phyloP scores from a whole-genome alignment of 2,797 vertebrate genomes.

The Urophycis tenuis region DNA sequence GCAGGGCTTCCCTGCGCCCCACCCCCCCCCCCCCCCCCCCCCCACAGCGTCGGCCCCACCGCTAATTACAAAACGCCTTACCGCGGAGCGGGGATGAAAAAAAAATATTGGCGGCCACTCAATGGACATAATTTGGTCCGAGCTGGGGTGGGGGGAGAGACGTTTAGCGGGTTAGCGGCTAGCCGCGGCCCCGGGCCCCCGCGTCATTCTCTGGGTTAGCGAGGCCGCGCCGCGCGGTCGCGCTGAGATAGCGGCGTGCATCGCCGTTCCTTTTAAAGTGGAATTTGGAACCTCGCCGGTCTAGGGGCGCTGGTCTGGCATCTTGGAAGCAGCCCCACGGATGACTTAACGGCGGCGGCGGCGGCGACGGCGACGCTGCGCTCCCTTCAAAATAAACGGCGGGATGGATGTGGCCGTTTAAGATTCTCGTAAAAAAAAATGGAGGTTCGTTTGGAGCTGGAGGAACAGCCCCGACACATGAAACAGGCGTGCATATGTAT shows the following conservation, averaged over 20 bases:
- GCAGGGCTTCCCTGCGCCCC: conserved; percentile 45
- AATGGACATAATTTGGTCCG: conserved; percentile 65
- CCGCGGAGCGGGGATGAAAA: conserved; percentile 52
- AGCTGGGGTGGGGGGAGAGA: conserved; percentile 53
- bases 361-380: too few relatives aligned
- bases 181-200: conserved; percentile 11
- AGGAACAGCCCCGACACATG: conserved; percentile 40
- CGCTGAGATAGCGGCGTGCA: conserved; percentile 39
- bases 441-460: conserved; percentile 31
- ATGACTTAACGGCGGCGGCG: too few relatives aligned
- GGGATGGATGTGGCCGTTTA: conserved; percentile 41
- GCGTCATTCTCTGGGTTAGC: conserved; percentile 40
- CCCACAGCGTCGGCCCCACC: conserved; percentile 62
- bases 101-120: conserved; percentile 48
- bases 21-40: too few relatives aligned
- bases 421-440: conserved; percentile 51
- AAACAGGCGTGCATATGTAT: conserved; percentile 53
- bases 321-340: conserved; percentile 48
- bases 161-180: conserved; percentile 37
- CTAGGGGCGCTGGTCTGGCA: conserved; percentile 57
- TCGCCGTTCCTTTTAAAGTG: conserved; percentile 54
- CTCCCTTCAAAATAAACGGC: conserved; percentile 44
- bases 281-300: conserved; percentile 57
- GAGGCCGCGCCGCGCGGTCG: conserved; percentile 51
- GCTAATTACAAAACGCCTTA: conserved; percentile 67